Evolutionary conservation across 2,888 invertebrate species (phyloP).

Genomic region (Monoplex corrugatus): DNA sequence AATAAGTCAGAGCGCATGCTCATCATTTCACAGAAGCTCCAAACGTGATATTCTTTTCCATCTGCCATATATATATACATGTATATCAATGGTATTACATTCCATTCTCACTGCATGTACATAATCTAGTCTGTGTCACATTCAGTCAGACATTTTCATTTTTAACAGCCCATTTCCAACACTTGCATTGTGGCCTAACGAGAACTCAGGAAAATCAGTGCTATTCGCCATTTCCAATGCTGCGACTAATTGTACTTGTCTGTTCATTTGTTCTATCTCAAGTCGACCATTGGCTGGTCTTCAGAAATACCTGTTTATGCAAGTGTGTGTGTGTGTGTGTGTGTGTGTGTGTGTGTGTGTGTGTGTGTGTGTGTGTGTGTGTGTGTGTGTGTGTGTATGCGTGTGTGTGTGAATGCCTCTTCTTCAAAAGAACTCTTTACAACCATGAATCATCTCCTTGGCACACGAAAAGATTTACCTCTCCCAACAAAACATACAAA

Average conservation of each 20-base stretch:
- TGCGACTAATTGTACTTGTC: background rate
- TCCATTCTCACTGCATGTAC: too few species aligned
- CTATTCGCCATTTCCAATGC: background rate
- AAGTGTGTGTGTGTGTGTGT: constrained; percentile 3
- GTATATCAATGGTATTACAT: too few species aligned
- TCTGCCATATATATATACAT: too few species aligned
- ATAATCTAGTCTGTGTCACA: too few species aligned
- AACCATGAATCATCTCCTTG: too few species aligned
- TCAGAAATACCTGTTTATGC: background rate
- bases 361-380: constrained; percentile 31
- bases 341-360: background rate
- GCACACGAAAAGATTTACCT: too few species aligned
- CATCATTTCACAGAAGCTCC: too few species aligned
- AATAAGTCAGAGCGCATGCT: too few species aligned
- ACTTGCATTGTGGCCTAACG: too few species aligned
- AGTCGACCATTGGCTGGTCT: background rate
- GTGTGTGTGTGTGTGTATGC: constrained; percentile 26
- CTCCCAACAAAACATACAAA: too few species aligned
- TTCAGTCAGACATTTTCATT: background rate
- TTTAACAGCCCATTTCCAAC: background rate
- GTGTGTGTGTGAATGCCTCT: constrained; percentile 3
- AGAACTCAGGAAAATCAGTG: background rate
- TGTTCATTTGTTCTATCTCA: background rate
- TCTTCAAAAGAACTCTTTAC: too few species aligned
- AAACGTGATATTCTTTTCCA: too few species aligned